These are phyloP conservation scores for Parazoanthus atlanticus DNA, from an alignment of 92 coral and sea anemone species.

Conservation along the genomic window DNA sequence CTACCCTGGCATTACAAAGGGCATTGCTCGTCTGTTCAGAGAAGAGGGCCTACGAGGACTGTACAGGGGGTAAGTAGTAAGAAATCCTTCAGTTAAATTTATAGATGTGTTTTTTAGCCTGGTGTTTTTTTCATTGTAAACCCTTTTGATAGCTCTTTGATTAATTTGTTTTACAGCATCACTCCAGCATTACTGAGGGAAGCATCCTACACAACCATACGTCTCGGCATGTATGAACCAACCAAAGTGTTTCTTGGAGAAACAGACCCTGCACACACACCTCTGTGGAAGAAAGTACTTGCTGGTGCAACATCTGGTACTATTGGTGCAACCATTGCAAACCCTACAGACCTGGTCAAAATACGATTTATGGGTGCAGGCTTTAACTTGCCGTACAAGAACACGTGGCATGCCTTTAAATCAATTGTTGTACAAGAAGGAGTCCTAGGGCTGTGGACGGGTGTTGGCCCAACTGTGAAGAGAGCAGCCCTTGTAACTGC, in stretches of 20 bases:
- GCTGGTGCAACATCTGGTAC: slow-evolving; percentile 92
- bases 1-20: slow-evolving; percentile 86
- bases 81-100: no score
- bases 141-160: background rate
- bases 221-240: slow-evolving; percentile 97
- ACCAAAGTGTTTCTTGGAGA: slow-evolving; percentile 85
- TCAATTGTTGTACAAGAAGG: slow-evolving; percentile 83
- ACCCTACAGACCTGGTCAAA: slow-evolving; percentile 95
- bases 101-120: no score
- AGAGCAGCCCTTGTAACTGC: slow-evolving; percentile 92
- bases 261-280: slow-evolving; percentile 79
- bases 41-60: slow-evolving; percentile 93
- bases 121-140: no score
- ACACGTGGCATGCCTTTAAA: slow-evolving; percentile 88
- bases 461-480: slow-evolving; percentile 92
- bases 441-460: slow-evolving; percentile 90
- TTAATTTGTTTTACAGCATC: slow-evolving; percentile 54
- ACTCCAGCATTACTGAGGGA: slow-evolving; percentile 92
- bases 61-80: slow-evolving; percentile 85
- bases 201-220: slow-evolving; percentile 88
- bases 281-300: slow-evolving; percentile 89
- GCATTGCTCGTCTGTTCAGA: slow-evolving; percentile 71
- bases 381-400: slow-evolving; percentile 70
- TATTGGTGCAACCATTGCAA: slow-evolving; percentile 92
- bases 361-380: slow-evolving; percentile 89